Evolutionary conservation across 2,888 invertebrate species (phyloP).

Genomic region (Agriopis marginaria): DNA sequence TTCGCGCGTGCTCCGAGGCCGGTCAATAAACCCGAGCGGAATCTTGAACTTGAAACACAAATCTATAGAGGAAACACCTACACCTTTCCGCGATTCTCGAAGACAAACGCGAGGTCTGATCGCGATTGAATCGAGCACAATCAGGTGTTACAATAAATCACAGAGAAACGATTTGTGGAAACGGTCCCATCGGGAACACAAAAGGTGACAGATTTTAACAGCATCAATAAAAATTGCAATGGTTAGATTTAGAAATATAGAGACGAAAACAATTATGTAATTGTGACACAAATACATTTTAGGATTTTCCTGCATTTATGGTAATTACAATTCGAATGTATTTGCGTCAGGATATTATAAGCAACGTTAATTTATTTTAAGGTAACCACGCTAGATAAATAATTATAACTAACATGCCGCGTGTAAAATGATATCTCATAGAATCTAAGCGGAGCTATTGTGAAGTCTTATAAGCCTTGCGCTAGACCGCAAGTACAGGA

Average conservation of each 20-base stretch:
- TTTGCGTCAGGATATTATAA: conserved; percentile 6
- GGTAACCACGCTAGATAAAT: not conserved
- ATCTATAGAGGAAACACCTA: conserved; percentile 57
- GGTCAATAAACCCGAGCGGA: conserved; percentile 75
- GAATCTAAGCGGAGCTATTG: conserved; percentile 33
- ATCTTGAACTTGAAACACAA: conserved; percentile 82
- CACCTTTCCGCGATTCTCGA: conserved; percentile 56
- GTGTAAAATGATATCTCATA: conserved; percentile 31
- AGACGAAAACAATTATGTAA: not conserved
- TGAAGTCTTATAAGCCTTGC: conserved; percentile 52
- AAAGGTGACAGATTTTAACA: conserved; percentile 23
- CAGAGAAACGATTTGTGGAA: conserved; percentile 45
- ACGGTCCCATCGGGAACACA: conserved; percentile 15
- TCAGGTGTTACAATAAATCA: conserved; percentile 47
- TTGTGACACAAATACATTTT: not conserved
- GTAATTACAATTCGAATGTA: not conserved
- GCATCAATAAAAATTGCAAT: not conserved
- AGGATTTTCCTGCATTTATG: conserved; percentile 8
- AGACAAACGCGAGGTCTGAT: conserved; percentile 55
- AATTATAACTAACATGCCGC: conserved; percentile 2
- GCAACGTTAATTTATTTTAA: not conserved
- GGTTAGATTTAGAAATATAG: not conserved
- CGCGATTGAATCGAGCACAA: conserved; percentile 41
- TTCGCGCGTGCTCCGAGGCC: conserved; percentile 70
- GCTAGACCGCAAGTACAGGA: conserved; percentile 64